Base-by-base conservation (phyloP, 2,113 vertebrate genomes). In the Oreochromis niloticus region DNA sequence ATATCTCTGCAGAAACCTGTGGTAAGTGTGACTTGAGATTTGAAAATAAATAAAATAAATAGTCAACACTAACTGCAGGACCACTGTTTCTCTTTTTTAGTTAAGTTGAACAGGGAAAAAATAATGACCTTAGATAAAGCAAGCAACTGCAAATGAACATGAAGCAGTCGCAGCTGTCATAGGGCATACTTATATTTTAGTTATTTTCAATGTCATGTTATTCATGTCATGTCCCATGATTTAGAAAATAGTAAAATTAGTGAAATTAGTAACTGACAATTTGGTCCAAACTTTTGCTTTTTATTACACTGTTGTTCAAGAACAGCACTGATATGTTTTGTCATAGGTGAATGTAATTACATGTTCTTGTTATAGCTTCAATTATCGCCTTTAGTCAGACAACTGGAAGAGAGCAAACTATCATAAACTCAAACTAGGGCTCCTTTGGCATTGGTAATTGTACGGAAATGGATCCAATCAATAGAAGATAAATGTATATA, bases 371-470 rank as follows among this genome's bases (percentile, higher is more conserved):
- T 90, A 94, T 91, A 89, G 87, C 91, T 89, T 86, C 91, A 71
- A 83, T 92, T 95, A 91, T 95, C 94, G 94, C 93, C 90, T 92
- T 82, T 24, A 85, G 66, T 80, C 55, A 89, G 93, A 81, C 82
- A 88, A 83, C 85, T 57, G 86, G 84, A 88, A 92, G 81, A 91
- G 89, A 88, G 80, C 85, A 90, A 82, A 85, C 66, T 93, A 43
- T 91, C 91, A 94, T 90, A n/a, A n/a, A 59, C 55, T 91, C 83
- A 85, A 89, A 81, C 73, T 92, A 68, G 24, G 82, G 48, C 79
- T 94, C 43, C 3, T 61, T 83, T 68, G 71, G 54, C 63, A 73
- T 16, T 43, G 46, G 83, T 79, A 81, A 22, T 75, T 73, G 5
- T 50, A 17, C 16, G 13, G 11, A 68, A 83, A 50, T 91, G 3